phyloP scores from a whole-genome alignment of 2,797 vertebrate genomes.

The Gymnothorax javanicus region DNA sequence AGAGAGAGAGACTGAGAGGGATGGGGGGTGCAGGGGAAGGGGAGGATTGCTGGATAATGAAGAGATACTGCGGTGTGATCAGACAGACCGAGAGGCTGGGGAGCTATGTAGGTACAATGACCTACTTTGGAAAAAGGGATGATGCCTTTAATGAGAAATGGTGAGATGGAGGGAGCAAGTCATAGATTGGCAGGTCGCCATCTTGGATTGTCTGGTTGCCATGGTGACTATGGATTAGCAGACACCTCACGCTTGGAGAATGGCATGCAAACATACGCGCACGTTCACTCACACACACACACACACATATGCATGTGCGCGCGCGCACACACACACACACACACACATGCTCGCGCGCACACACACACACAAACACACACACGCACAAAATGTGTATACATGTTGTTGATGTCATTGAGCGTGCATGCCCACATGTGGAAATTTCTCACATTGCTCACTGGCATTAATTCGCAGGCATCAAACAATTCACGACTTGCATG shows the following conservation, averaged over 20 bases:
- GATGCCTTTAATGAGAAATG: conserved; percentile 46
- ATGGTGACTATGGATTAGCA: conserved; percentile 42
- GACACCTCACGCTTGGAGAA: conserved; percentile 34
- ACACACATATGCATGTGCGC: not conserved
- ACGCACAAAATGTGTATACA: not conserved
- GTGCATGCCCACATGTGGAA: not conserved
- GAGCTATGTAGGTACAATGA: conserved; percentile 44
- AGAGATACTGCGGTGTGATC: conserved; percentile 21
- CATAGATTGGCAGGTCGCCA: conserved; percentile 47
- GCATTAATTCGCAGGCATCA: not conserved
- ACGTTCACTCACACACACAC: not conserved
- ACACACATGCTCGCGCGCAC: not conserved
- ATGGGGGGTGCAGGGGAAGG: not conserved
- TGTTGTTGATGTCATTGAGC: not conserved
- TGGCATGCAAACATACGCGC: conserved; percentile 9
- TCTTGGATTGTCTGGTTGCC: conserved; percentile 53
- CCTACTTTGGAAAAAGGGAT: conserved; percentile 55
- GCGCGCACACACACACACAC: not conserved
- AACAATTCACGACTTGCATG: conserved; percentile 5
- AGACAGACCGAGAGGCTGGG: conserved; percentile 37
- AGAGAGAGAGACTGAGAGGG: conserved; percentile 20
- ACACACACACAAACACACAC: not conserved
- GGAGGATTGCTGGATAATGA: conserved; percentile 21
- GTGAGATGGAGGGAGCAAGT: conserved; percentile 16
- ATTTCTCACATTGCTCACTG: conserved; percentile 15